Base-by-base conservation (phyloP, 2,797 vertebrate genomes). In the Moxostoma hubbsi region DNA sequence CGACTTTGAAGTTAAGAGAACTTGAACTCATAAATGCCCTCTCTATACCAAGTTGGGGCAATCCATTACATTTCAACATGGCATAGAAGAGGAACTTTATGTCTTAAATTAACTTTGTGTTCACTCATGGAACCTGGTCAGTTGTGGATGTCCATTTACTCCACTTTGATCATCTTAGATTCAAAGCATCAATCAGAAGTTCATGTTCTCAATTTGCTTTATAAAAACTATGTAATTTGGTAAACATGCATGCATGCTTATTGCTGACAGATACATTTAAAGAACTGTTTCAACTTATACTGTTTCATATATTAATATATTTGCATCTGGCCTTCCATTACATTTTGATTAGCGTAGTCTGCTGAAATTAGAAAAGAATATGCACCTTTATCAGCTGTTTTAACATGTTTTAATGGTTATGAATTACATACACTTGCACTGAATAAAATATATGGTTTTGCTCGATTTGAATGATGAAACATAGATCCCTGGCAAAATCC, bases 381-480 rank as follows among this genome's bases (percentile, higher is more conserved):
- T 24, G 24, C 24, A 24, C 2, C 24, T 24, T 24, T 3, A 24
- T 24, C 1, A 24, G n/a, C 13, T 63, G 61, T 63, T 63, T 43
- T 13, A 45, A 45, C 12, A 15, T 64, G 24, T 64, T 46, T 9
- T 64, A n/a, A n/a, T 5, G 13, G 62, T 46, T 46, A 46, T 64
- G 45, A 46, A 45, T 45, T 9, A 15, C n/a, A 1, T 24, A n/a
- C 58, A 49, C 65, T 58, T 47, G 13, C 36, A 9, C 4, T 54
- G 66, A 75, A 75, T 80, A 75, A 80, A 83, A 86, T 83, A 85
- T 88, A 80, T 82, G 81, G 67, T 51, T 79, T 76, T 79, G 84
- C 83, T 87, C 86, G 83, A 89, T 91, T 89, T 86, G 77, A 85
- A 86, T 90, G 82, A 86, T 84, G 86, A 88, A 90, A 87, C 85